Conservation (phyloP, 2,888 invertebrate species). For the Sphaerophoria taeniata region DNA sequence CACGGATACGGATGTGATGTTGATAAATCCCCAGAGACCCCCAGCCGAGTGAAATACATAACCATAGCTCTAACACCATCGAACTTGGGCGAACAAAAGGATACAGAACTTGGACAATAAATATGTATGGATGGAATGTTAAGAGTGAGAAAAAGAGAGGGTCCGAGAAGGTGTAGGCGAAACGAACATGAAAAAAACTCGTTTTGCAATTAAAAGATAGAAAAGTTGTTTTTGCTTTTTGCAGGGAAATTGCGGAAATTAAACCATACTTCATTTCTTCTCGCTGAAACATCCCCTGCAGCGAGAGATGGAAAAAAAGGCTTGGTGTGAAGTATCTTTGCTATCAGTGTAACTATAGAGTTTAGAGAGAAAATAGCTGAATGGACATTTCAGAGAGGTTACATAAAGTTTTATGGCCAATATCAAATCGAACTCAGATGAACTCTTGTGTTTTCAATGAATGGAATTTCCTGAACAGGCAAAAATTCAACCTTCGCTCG, state of each 20-base stretch:
- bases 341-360: too few species aligned
- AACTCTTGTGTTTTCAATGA: too few species aligned
- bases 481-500: too few species aligned
- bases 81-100: conserved; percentile 21
- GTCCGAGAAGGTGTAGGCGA: neutral
- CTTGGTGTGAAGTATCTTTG: conserved; percentile 4
- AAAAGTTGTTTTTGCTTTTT: conserved; percentile 20
- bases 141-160: neutral
- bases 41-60: conserved; percentile 44
- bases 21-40: conserved; percentile 58
- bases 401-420: too few species aligned
- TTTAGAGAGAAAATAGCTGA: too few species aligned
- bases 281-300: neutral
- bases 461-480: too few species aligned
- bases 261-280: conserved; percentile 38
- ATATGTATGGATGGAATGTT: conserved; percentile 3
- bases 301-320: neutral
- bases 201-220: conserved; percentile 57
- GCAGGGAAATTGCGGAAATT: conserved; percentile 38
- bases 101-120: neutral
- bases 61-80: conserved; percentile 41
- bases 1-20: conserved; percentile 56
- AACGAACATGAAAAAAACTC: conserved; percentile 44
- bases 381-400: too few species aligned
- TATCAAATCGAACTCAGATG: too few species aligned